Conservation (phyloP, 2,113 vertebrate species). For the Psilopsiagon aymara region DNA sequence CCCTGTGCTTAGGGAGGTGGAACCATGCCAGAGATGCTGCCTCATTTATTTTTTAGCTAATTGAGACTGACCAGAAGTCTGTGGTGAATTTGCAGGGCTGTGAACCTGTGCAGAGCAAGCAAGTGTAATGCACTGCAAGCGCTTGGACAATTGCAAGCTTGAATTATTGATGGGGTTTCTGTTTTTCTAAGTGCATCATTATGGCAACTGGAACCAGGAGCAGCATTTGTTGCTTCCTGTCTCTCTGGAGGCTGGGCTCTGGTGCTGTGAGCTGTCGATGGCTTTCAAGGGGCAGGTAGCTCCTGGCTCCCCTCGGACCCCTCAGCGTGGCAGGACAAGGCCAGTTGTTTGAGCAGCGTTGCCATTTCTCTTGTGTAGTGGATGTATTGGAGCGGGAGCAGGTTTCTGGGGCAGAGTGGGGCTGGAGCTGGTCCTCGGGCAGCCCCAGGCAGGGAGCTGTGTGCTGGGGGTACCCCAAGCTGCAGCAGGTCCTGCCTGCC, state of each 20-base stretch:
- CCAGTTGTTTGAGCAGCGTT: accelerated
- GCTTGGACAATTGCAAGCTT: not conserved
- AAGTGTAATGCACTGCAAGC: not conserved
- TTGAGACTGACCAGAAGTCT: not conserved
- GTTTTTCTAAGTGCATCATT: not conserved
- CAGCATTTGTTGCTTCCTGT: not conserved
- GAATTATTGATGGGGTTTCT: constrained; percentile 51
- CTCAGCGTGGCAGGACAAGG: not conserved
- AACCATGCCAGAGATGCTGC: not conserved
- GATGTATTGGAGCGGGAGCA: not conserved
- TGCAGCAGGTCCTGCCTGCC: not conserved
- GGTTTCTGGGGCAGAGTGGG: not conserved
- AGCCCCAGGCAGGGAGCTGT: not conserved
- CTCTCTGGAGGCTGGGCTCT: not conserved
- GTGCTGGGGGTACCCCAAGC: not conserved
- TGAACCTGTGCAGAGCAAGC: not conserved
- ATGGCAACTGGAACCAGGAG: not conserved
- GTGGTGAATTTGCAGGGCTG: not conserved
- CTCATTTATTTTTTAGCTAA: constrained; percentile 23
- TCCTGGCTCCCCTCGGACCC: not conserved
- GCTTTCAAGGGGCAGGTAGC: accelerated
- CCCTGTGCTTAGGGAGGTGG: accelerated
- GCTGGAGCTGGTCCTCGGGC: not conserved
- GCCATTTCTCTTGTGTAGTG: not conserved
- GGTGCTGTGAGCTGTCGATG: not conserved